phyloP scores from a whole-genome alignment of 2,797 vertebrate genomes.

The Kryptolebias ocellatus region DNA sequence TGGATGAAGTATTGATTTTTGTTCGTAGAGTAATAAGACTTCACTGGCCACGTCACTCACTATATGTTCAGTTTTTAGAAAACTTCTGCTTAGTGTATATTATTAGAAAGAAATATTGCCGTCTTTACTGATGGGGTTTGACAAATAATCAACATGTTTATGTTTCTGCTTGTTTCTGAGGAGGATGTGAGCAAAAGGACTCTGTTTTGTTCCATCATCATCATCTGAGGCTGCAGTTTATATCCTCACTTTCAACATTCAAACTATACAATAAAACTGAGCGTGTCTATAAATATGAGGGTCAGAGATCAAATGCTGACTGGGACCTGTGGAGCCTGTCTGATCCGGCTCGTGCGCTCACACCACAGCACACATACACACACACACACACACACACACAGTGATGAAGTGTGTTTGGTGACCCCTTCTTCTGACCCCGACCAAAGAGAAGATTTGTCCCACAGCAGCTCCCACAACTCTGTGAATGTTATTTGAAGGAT shows the following conservation, averaged over 20 bases:
- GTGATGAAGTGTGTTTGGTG: constrained; percentile 24
- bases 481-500: constrained; percentile 36
- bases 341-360: not conserved
- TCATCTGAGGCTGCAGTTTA: not conserved
- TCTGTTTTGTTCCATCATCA: no score
- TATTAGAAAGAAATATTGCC: no score
- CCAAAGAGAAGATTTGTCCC: constrained; percentile 40
- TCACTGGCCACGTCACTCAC: no score
- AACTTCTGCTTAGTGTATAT: no score
- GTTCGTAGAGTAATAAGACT: no score
- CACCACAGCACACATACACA: no score
- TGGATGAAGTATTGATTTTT: no score
- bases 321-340: constrained; percentile 45
- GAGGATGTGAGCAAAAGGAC: no score
- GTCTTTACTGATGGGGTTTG: no score
- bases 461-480: constrained; percentile 38
- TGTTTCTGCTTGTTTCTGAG: no score
- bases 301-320: constrained; percentile 50
- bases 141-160: no score
- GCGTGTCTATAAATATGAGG: constrained; percentile 35
- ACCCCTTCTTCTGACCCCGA: constrained; percentile 48
- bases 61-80: no score
- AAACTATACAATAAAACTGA: constrained; percentile 16
- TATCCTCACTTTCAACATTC: not conserved
- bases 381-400: not conserved